phyloP scores from a whole-genome alignment of 2,113 vertebrate genomes.

The Opisthocomus hoazin region DNA sequence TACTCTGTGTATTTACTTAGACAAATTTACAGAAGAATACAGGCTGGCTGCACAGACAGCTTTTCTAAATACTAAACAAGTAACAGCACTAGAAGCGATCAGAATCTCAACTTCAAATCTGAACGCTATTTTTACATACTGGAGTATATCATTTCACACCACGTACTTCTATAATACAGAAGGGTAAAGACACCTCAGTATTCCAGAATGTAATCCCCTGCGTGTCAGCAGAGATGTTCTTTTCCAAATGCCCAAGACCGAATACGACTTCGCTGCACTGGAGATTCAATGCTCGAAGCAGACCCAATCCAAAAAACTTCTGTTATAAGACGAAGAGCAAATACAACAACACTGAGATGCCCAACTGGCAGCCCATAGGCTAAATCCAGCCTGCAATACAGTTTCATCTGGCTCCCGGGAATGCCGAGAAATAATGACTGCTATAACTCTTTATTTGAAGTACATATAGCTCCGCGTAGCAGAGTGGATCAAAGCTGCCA shows the following conservation, averaged over 20 bases:
- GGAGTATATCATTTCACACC: neutral
- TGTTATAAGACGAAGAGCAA: neutral
- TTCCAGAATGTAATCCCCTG: neutral
- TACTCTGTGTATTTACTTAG: neutral
- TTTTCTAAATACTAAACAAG: neutral
- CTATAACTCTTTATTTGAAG: neutral
- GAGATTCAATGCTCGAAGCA: neutral
- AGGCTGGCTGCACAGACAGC: neutral
- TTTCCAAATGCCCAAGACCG: neutral
- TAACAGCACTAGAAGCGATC: neutral
- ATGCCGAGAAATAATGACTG: neutral
- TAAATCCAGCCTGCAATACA: neutral
- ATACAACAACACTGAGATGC: neutral
- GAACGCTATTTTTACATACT: neutral
- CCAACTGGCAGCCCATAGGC: neutral
- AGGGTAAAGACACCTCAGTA: neutral
- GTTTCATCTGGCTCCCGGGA: neutral
- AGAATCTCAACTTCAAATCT: neutral
- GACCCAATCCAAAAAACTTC: neutral
- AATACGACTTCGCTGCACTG: neutral
- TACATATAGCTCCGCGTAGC: neutral
- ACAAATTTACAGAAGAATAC: neutral
- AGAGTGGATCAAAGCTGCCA: neutral
- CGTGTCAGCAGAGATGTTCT: neutral
- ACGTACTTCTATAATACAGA: neutral